A percentile compares a stretch with the other conserved stretches of the same genome.
Conservation (phyloP, 2,888 invertebrate species). For the Watsonalla cultraria region DNA sequence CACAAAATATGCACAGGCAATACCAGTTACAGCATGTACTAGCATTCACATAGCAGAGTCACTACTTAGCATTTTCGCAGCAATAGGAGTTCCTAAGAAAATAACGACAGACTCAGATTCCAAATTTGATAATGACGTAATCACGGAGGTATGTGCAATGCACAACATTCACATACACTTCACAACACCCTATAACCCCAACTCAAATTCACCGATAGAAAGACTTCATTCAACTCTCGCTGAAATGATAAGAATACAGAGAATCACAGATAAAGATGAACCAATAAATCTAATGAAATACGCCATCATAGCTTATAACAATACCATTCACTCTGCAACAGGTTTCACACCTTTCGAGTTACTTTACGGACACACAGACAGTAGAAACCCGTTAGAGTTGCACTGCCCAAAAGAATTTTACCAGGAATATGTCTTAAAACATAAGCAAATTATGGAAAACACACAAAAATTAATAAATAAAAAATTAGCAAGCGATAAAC, state of each 20-base stretch:
- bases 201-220: too few species aligned
- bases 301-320: conserved; percentile 26
- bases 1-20: conserved; percentile 24
- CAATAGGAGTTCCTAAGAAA: conserved; percentile 18
- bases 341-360: conserved; percentile 26
- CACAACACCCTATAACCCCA: conserved; percentile 19
- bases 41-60: conserved; percentile 21
- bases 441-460: too few species aligned
- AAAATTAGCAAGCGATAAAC: too few species aligned
- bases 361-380: conserved; percentile 25
- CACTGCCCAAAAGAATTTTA: conserved; percentile 60
- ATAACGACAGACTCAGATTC: conserved; percentile 23
- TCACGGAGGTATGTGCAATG: conserved; percentile 18
- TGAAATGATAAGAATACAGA: conserved; percentile 17
- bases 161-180: conserved; percentile 19
- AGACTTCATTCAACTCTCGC: conserved; percentile 17
- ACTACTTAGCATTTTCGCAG: conserved; percentile 13
- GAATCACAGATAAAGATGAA: conserved; percentile 20
- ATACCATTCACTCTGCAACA: conserved; percentile 24
- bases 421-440: conserved; percentile 85
- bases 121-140: conserved; percentile 26
- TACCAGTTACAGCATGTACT: conserved; percentile 13
- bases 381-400: conserved; percentile 26
- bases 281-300: conserved; percentile 23
- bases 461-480: too few species aligned